Evolutionary conservation across 2,113 vertebrate species (phyloP), one percentile per base, ranked within the genome.

Genomic region (Antigone vipio): DNA sequence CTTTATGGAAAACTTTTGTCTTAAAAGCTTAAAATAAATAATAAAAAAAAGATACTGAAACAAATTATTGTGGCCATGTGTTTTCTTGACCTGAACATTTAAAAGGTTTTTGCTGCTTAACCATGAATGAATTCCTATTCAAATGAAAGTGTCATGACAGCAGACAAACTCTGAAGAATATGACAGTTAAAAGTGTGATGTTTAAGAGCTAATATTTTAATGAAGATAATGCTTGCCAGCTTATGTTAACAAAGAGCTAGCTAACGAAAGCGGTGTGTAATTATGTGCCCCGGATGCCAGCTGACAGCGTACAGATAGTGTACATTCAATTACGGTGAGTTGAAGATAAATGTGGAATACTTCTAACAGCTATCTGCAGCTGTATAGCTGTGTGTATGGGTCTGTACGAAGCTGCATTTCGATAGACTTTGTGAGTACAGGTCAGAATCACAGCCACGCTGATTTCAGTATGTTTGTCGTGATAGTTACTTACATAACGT

Each of bases 401-500:
- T 11, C 49, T 42, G 35, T 35, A 38, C 2, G 6, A 45, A 64
- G 9, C 4, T 45, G 2, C 3, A 2, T 50, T 85, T 66, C 24
- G 11, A 24, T 3, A 58, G 58, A 15, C 0, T 38, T 27, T 12
- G 16, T 52, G n/a, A 34, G 13, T 21, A 40, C 40, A 23, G 2
- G 4, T 74, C 87, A 44, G 58, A 74, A 80, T 45, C 63, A 52
- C 26, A 71, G 26, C 27, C 44, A 3, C 3, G 7, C 29, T 4
- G 23, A 74, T 69, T 71, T 59, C 38, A 24, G 35, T 18, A 6
- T 4, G 5, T 64, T 21, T 4, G 5, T 64, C 24, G 21, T 11
- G 45, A 72, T 17, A 67, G 34, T 15, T 34, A 9, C 45, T 53
- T 2, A 0, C 14, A 5, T 7, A 55, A 27, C 0, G 0, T 6